Evolutionary conservation across 2,113 vertebrate genomes (phyloP).

Genomic region (Oxyura jamaicensis): DNA sequence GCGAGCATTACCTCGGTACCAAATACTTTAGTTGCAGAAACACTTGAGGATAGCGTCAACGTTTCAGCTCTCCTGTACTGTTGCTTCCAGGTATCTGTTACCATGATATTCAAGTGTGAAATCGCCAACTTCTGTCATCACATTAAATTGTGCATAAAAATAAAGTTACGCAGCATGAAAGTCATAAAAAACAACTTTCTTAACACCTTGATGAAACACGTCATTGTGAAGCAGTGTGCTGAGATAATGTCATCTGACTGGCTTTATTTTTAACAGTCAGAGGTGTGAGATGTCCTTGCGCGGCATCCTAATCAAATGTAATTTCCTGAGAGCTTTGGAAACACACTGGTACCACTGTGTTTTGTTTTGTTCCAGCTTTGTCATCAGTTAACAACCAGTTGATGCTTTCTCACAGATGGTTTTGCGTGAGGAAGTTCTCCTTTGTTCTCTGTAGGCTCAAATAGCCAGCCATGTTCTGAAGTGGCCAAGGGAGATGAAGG

Average conservation of each 20-base stretch:
- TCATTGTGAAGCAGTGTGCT: neutral
- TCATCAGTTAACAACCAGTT: neutral
- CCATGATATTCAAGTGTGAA: neutral
- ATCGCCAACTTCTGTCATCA: neutral
- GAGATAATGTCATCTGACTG: neutral
- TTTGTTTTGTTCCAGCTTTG: neutral
- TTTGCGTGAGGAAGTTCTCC: neutral
- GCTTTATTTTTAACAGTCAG: conserved; percentile 4
- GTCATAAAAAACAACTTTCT: neutral
- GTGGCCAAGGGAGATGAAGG: neutral
- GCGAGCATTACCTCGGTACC: neutral
- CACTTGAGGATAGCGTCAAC: neutral
- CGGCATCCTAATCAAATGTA: neutral
- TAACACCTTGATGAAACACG: neutral
- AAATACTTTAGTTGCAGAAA: neutral
- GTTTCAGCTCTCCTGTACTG: neutral
- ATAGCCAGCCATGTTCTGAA: neutral
- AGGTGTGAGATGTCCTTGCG: conserved; percentile 31
- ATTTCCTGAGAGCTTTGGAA: neutral
- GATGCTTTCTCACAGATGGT: neutral
- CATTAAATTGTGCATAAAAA: neutral
- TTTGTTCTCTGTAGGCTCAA: neutral
- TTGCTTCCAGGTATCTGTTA: neutral
- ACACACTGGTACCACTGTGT: neutral
- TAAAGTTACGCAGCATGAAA: neutral